Evolutionary conservation across 1,140 invertebrate species (phyloP).

Genomic region (Lasioglossum baleicum): DNA sequence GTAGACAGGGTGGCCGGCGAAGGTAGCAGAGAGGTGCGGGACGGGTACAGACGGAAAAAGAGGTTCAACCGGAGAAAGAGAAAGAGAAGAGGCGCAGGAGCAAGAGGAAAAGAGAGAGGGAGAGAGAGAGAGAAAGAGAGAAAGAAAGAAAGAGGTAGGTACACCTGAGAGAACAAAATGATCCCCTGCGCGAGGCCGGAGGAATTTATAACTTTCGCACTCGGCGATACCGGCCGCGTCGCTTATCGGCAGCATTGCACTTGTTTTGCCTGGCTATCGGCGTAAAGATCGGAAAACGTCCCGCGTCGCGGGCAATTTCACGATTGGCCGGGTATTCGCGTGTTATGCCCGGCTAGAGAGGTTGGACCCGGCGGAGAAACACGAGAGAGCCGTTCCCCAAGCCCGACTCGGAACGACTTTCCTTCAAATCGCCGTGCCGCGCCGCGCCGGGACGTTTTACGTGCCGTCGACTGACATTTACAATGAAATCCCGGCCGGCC

Average conservation of each 20-base stretch:
- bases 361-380: neutral
- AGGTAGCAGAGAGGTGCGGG: constrained; percentile 28
- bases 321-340: constrained; percentile 32
- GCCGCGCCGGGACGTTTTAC: constrained; percentile 40
- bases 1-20: constrained; percentile 17
- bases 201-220: constrained; percentile 38
- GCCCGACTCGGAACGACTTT: constrained; percentile 47
- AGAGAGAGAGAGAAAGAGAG: neutral
- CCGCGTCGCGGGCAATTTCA: constrained; percentile 37
- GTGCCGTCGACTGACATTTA: constrained; percentile 60
- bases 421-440: constrained; percentile 59
- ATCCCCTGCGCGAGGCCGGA: neutral
- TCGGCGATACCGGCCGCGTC: neutral
- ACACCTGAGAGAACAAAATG: constrained; percentile 14
- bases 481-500: constrained; percentile 46
- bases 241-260: constrained; percentile 34
- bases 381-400: neutral
- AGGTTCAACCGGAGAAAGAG: constrained; percentile 20
- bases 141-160: neutral
- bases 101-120: neutral
- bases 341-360: neutral
- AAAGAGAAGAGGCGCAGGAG: neutral
- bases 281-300: constrained; percentile 40
- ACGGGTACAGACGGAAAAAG: constrained; percentile 3
- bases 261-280: constrained; percentile 32